These are phyloP conservation scores for Neodiprion lecontei DNA, from an alignment of 1,140 invertebrate species.

Conservation along the genomic window DNA sequence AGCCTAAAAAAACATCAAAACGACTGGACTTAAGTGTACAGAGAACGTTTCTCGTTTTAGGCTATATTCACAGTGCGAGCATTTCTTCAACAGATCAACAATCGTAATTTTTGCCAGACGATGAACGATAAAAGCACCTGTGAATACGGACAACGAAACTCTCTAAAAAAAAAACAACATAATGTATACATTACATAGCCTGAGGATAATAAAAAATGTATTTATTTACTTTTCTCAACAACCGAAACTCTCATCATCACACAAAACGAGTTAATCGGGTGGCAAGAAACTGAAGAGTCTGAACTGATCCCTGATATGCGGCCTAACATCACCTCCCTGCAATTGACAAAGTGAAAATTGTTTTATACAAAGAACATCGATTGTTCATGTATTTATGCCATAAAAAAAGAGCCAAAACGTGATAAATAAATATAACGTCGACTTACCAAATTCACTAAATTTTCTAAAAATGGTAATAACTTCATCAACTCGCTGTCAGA, in stretches of 20 bases:
- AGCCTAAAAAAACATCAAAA: too few relatives aligned
- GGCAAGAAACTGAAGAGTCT: conserved; percentile 88
- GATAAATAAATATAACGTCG: conserved; percentile 14
- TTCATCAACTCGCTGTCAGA: conserved; percentile 92
- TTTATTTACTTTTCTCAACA: neutral
- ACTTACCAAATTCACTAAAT: conserved; percentile 78
- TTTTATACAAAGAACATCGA: neutral
- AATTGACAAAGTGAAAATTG: conserved; percentile 50
- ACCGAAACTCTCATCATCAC: neutral
- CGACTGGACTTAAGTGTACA: too few relatives aligned
- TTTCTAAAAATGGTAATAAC: conserved; percentile 91
- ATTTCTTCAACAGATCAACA: too few relatives aligned
- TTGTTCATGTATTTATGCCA: neutral
- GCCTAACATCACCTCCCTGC: conserved; percentile 90
- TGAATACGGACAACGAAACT: neutral
- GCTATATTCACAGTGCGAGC: too few relatives aligned
- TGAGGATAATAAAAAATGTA: neutral
- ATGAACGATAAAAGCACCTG: neutral
- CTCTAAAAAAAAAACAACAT: neutral
- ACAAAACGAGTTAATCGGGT: conserved; percentile 71
- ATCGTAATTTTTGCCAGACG: too few relatives aligned
- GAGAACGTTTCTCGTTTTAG: too few relatives aligned
- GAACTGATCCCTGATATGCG: conserved; percentile 88
- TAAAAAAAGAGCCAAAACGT: conserved; percentile 8
- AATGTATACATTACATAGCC: neutral